phyloP scores from a whole-genome alignment of 2,797 vertebrate genomes.

The Pipistrellus pipistrellus region DNA sequence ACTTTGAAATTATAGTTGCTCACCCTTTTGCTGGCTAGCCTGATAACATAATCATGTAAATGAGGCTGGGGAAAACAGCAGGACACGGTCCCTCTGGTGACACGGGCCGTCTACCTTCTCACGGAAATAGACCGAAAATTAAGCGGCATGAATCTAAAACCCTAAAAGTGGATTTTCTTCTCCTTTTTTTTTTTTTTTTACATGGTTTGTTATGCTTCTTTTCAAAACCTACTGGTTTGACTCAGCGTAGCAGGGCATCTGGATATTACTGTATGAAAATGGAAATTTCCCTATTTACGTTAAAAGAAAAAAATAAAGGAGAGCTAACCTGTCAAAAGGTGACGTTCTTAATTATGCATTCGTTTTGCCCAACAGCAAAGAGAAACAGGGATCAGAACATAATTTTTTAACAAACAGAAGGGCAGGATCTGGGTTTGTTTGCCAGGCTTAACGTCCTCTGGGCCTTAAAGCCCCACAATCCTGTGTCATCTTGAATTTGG shows the following conservation, averaged over 20 bases:
- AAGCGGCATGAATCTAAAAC: slow-evolving; percentile 87
- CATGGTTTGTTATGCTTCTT: slow-evolving; percentile 66
- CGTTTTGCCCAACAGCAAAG: slow-evolving; percentile 83
- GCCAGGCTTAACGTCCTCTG: slow-evolving; percentile 72
- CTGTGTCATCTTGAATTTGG: slow-evolving; percentile 47
- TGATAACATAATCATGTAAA: slow-evolving; percentile 99
- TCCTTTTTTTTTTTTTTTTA: slow-evolving; percentile 57
- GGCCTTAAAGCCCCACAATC: slow-evolving; percentile 57
- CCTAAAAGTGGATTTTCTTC: slow-evolving; percentile 84
- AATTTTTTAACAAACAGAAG: slow-evolving; percentile 80
- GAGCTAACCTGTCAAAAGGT: slow-evolving; percentile 74
- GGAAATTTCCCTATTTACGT: slow-evolving; percentile 80
- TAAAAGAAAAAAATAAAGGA: slow-evolving; percentile 79
- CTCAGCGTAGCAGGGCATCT: slow-evolving; percentile 66
- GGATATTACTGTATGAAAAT: slow-evolving; percentile 67
- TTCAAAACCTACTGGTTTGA: slow-evolving; percentile 77
- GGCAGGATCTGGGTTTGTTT: slow-evolving; percentile 56
- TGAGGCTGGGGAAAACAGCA: slow-evolving; percentile 93
- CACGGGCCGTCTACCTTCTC: slow-evolving; percentile 88
- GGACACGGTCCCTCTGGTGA: slow-evolving; percentile 88
- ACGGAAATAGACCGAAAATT: slow-evolving; percentile 89
- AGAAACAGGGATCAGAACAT: slow-evolving; percentile 67
- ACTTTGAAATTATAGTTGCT: slow-evolving; percentile 99
- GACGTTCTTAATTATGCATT: slow-evolving; percentile 83
- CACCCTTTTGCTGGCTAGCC: slow-evolving; percentile 99